Percentiles rank a stretch among this genome's conserved stretches.
These are phyloP conservation scores for Polyploca ridens DNA, from an alignment of 2,888 invertebrate genomes.

Conservation along the genomic window DNA sequence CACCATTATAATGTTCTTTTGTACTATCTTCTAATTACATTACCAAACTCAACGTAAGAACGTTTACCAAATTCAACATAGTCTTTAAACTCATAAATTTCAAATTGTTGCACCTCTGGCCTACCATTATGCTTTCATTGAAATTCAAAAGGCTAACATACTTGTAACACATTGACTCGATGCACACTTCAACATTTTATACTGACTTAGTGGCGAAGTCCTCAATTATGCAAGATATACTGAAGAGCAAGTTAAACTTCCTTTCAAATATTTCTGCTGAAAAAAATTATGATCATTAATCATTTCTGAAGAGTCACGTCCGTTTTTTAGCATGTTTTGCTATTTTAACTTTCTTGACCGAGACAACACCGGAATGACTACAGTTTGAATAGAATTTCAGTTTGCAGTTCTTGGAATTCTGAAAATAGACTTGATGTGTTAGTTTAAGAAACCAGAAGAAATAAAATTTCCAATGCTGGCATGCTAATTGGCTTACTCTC, in stretches of 20 bases:
- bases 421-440: background rate
- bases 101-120: background rate
- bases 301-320: background rate
- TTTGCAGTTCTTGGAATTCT: background rate
- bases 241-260: background rate
- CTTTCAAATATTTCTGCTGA: background rate
- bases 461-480: background rate
- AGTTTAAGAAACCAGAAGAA: background rate
- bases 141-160: slow-evolving; percentile 5
- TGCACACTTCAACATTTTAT: background rate
- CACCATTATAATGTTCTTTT: too few relatives aligned
- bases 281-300: background rate
- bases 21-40: too few relatives aligned
- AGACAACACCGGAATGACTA: background rate
- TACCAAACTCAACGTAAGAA: too few relatives aligned
- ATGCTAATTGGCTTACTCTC: background rate
- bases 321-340: background rate
- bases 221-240: background rate
- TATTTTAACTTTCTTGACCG: background rate
- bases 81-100: too few relatives aligned
- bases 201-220: background rate
- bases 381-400: background rate
- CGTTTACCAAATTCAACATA: too few relatives aligned
- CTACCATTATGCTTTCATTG: background rate
- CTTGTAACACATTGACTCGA: background rate